phyloP scores from a whole-genome alignment of 2,113 vertebrate genomes.

The Athene noctua region DNA sequence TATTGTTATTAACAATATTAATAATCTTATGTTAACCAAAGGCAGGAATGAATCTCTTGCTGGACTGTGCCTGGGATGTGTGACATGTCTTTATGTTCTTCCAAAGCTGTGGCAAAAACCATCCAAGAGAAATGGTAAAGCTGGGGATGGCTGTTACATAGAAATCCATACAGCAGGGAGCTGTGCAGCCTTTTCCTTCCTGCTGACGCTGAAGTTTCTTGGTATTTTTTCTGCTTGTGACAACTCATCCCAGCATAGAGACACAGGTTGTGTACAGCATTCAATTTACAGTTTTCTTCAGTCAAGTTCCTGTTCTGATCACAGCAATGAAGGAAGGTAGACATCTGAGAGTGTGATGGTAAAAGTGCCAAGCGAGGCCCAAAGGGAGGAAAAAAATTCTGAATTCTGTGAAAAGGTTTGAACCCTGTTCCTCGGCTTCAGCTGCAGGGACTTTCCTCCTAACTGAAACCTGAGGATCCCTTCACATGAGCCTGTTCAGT shows the following conservation, averaged over 20 bases:
- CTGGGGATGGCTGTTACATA: neutral
- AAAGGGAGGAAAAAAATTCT: neutral
- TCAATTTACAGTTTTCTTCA: neutral
- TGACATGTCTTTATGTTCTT: neutral
- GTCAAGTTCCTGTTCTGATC: neutral
- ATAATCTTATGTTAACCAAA: neutral
- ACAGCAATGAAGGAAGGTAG: neutral
- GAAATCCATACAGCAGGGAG: neutral
- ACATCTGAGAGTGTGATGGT: neutral
- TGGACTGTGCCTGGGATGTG: neutral
- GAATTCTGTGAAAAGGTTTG: neutral
- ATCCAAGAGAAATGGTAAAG: neutral
- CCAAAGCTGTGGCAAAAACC: neutral
- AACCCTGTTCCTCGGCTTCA: neutral
- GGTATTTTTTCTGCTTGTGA: neutral
- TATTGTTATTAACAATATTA: constrained; percentile 23
- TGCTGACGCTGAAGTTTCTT: neutral
- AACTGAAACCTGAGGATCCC: constrained; percentile 29
- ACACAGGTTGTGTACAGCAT: fast-evolving
- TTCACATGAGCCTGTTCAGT: neutral
- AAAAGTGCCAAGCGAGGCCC: neutral
- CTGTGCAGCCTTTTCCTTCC: neutral
- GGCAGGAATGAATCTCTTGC: neutral
- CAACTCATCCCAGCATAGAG: neutral
- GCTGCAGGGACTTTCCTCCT: constrained; percentile 40